Evolutionary conservation across 2,797 vertebrate species (phyloP), one percentile per base, ranked within the genome.

Genomic region (Halcyon leucocephala): DNA sequence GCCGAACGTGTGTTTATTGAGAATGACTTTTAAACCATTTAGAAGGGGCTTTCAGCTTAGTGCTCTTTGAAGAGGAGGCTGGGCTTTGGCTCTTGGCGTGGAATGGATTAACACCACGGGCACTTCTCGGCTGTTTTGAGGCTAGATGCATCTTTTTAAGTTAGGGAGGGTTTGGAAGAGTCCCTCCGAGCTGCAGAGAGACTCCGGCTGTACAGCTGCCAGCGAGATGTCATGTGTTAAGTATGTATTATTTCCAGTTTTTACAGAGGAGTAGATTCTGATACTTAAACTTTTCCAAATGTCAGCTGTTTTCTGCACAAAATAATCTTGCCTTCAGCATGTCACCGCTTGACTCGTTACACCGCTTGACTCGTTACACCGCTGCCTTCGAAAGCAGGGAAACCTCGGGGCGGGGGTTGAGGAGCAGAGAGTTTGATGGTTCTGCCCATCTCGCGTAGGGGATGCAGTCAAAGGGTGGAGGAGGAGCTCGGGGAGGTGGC

Each of bases 211-310:
- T 62, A 69, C 28, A 66, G 79, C 86, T 84, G 93, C 95, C 93
- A 90, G 94, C 4, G 86, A 39, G 82, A 79, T 89, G 81, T 93
- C 94, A 92, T 93, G 78, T 82, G 74, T 80, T 90, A 76, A 74
- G 62, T 65, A 60, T 71, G 95, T 74, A 90, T 90, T 96, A 92
- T 90, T 96, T 92, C 84, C 93, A 79, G 94, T 79, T 94, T 82
- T 79, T 91, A 95, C 91, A 93, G 94, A 69, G 95, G 83, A 93
- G 94, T 91, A 84, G 79, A 87, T 95, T 61, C 72, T 69, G 86
- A 33, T 94, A 87, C 86, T 92, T 93, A 94, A 94, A 93, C 94
- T 92, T 72, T 92, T 76, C 91, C 91, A 86, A 96, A 85, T 93
- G 95, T 84, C 93, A 93, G 3, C 94, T 94, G 73, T 58, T 90